Evolutionary conservation across 2,797 vertebrate genomes (phyloP).

Genomic region (Sebastes goodei): DNA sequence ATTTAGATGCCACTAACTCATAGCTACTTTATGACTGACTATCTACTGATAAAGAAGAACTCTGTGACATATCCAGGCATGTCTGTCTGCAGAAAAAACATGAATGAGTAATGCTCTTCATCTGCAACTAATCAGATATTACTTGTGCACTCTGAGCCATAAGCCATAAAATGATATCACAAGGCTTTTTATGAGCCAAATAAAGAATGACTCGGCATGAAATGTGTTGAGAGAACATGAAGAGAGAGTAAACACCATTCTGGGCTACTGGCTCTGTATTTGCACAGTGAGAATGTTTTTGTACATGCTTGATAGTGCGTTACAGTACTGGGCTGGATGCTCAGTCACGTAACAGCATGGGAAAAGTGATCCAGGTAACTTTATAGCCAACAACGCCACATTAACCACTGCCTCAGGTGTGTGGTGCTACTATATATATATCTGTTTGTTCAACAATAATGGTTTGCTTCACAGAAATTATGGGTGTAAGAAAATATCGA

Average conservation of each 20-base stretch:
- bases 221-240: too few relatives aligned
- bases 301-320: neutral
- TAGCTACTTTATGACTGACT: neutral
- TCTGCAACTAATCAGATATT: neutral
- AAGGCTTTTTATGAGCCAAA: neutral
- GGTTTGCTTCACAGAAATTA: neutral
- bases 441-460: neutral
- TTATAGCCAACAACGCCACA: neutral
- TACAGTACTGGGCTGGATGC: neutral
- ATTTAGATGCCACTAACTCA: neutral
- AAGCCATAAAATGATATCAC: neutral
- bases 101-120: neutral
- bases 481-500: too few relatives aligned
- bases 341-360: neutral
- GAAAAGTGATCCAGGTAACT: slow-evolving; percentile 1
- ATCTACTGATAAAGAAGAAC: neutral
- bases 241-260: neutral
- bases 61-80: neutral
- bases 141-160: neutral
- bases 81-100: neutral
- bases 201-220: neutral
- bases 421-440: neutral
- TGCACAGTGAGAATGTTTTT: neutral
- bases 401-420: neutral
- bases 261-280: neutral